Evolutionary conservation across 1,140 invertebrate species (phyloP).

Genomic region (Physella acuta): DNA sequence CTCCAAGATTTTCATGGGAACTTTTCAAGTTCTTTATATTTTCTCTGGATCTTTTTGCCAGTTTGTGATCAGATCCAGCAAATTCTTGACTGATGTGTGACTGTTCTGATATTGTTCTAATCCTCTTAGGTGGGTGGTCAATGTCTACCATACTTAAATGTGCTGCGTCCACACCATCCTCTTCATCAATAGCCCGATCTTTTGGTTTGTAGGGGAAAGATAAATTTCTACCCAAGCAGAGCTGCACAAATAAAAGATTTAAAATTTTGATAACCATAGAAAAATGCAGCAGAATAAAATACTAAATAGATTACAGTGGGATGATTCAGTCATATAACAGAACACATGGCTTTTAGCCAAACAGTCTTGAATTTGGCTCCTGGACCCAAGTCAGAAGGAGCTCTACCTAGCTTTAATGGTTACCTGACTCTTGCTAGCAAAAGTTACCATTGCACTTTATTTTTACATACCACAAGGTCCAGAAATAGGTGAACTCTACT

Average conservation of each 20-base stretch:
- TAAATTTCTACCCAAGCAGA: constrained; percentile 89
- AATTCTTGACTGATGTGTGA: constrained; percentile 15
- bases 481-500: too few species aligned
- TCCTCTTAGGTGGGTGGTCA: neutral
- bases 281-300: too few species aligned
- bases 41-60: constrained; percentile 15
- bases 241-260: constrained; percentile 47
- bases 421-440: too few species aligned
- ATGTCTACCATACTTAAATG: neutral
- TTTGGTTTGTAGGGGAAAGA: constrained; percentile 33
- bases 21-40: constrained; percentile 13
- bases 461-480: too few species aligned
- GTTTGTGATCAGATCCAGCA: neutral
- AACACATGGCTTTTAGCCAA: too few species aligned
- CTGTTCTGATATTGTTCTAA: constrained; percentile 8
- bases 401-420: too few species aligned
- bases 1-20: constrained; percentile 15
- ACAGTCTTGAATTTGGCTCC: too few species aligned
- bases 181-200: constrained; percentile 4
- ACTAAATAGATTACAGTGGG: too few species aligned
- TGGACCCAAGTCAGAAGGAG: too few species aligned
- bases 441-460: too few species aligned
- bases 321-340: too few species aligned
- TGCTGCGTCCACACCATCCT: constrained; percentile 22
- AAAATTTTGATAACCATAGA: too few species aligned